phyloP scores from a whole-genome alignment of 2,797 vertebrate species.

The Nasua narica region DNA sequence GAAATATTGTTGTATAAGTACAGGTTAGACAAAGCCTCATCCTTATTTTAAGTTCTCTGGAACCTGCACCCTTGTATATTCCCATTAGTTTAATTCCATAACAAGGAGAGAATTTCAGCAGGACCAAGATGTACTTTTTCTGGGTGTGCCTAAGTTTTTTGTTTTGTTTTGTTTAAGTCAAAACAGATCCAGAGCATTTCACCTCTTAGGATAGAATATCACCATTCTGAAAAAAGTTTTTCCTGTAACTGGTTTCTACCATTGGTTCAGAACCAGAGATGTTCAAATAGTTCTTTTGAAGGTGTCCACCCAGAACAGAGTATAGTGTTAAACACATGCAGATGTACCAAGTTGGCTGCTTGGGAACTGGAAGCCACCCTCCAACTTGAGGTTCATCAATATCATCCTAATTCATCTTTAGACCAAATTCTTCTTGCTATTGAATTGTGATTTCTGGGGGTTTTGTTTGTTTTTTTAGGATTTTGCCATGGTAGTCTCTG shows the following conservation, averaged over 20 bases:
- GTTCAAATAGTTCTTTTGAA: neutral
- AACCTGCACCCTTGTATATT: neutral
- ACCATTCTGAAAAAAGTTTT: neutral
- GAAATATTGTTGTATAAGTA: neutral
- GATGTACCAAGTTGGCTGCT: neutral
- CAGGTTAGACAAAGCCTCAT: neutral
- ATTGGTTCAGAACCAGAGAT: neutral
- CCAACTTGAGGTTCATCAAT: neutral
- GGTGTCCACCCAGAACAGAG: neutral
- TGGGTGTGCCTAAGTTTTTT: neutral
- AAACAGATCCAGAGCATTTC: neutral
- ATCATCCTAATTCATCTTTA: neutral
- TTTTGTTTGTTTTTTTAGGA: neutral
- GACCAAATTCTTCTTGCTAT: neutral
- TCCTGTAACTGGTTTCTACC: neutral
- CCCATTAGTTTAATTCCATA: neutral
- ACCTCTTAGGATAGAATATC: neutral
- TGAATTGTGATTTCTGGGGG: neutral
- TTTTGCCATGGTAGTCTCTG: neutral
- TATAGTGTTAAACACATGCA: neutral
- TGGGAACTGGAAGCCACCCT: neutral
- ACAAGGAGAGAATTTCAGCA: neutral
- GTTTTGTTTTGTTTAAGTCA: neutral
- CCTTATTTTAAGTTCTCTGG: neutral
- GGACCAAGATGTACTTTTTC: neutral